phyloP scores from a whole-genome alignment of 2,113 vertebrate species.

The Pseudorhombus dupliciocellatus region DNA sequence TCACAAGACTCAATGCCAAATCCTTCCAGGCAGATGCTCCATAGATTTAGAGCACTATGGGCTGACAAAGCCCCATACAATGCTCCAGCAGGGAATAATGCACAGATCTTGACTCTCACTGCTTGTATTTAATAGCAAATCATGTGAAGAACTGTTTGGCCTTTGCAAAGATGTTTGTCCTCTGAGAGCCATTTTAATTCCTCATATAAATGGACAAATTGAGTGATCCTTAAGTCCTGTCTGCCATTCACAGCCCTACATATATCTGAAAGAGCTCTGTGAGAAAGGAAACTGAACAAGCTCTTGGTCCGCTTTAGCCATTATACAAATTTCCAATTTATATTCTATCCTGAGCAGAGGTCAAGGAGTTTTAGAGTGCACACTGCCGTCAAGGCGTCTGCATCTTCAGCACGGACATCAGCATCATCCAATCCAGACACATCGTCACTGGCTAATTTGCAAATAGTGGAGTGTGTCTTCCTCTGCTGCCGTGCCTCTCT shows the following conservation, averaged over 20 bases:
- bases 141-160: no score
- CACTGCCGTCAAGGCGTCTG: slow-evolving; percentile 21
- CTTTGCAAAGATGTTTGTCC: not conserved
- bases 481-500: slow-evolving; percentile 6
- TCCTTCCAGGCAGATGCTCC: no score
- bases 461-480: slow-evolving; percentile 12
- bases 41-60: no score
- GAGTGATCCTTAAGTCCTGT: slow-evolving; percentile 13
- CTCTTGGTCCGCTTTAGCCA: slow-evolving; percentile 1
- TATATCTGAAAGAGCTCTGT: not conserved
- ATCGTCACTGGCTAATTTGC: slow-evolving; percentile 42
- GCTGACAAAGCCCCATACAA: no score
- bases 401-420: slow-evolving; percentile 21
- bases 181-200: not conserved
- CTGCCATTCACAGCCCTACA: slow-evolving; percentile 17
- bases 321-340: slow-evolving; percentile 51
- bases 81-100: not conserved
- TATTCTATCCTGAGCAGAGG: slow-evolving; percentile 59
- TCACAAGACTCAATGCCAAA: no score
- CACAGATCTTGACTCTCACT: no score
- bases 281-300: not conserved
- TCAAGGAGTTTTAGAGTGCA: slow-evolving; percentile 49
- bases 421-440: slow-evolving; percentile 8
- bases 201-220: slow-evolving; percentile 22
- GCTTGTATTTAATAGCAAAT: not conserved